Base-by-base conservation (phyloP, 2,113 vertebrate genomes). In the Pao palembangensis region DNA sequence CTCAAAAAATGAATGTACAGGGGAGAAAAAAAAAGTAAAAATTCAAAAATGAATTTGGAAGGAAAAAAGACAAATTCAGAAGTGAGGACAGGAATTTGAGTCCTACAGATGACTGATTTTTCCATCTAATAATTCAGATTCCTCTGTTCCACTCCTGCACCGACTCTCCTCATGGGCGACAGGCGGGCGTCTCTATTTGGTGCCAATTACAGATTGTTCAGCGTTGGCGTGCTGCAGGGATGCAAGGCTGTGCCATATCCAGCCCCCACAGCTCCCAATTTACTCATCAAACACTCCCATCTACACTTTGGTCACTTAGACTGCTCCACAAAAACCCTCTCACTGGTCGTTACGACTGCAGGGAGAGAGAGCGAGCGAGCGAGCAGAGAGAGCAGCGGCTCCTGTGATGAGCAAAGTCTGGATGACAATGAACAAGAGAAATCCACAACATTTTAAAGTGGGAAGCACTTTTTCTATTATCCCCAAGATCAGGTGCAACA, bases 201-300 rank as follows among this genome's bases (percentile, higher is more conserved):
- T 81, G 80, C 82, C 84, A 86, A 83, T 86, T 86, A 86, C 71
- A 83, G 82, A 84, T 86, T 83, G 82, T 72, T 82, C 67, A 4
- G 66, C 28, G 42, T 18, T 73, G 80, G 78, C 64, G 1, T 75
- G 80, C 65, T 43, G 42, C 82, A 78, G 84, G 52, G 82, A 77
- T 48, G 78, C 61, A 69, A 80, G 84, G 81, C 81, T 78, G 72
- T 58, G 58, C 54, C 61, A 55, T 69, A 71, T 77, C 56, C n/a
- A 50, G 66, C 67, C 63, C 78, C 81, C 67, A 68, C 69, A 61
- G 79, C 51, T 82, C 68, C 77, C 75, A 82, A 84, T 86, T 84
- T 82, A 82, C 73, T 64, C 75, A 82, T 79, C 78, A 81, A 86
- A 86, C 64, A 60, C 71, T 75, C 43, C 71, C 50, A 71, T 75